Evolutionary conservation across 2,888 invertebrate species (phyloP).

Genomic region (Kryphioiulus occultus): DNA sequence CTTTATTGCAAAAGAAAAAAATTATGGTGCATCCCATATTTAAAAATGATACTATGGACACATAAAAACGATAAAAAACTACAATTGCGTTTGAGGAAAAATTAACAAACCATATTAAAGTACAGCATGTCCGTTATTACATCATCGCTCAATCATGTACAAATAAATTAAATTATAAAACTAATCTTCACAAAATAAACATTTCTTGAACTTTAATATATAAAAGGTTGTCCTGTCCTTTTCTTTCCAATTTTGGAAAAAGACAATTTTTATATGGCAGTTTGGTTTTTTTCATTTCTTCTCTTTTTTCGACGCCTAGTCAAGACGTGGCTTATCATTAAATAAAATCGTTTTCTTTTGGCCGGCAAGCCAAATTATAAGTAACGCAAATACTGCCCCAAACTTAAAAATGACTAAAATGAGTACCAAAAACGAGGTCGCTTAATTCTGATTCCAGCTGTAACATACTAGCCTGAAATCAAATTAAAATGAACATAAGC

Average conservation of each 20-base stretch:
- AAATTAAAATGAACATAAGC: not conserved
- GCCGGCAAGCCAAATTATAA: not conserved
- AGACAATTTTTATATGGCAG: not conserved
- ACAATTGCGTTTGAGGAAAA: slow-evolving; percentile 10
- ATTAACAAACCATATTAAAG: not conserved
- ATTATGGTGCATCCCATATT: not conserved
- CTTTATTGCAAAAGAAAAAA: not conserved
- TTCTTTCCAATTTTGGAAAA: not conserved
- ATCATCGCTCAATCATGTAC: slow-evolving; percentile 40
- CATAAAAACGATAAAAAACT: slow-evolving; percentile 13
- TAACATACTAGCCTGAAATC: not conserved
- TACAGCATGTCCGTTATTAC: slow-evolving; percentile 7
- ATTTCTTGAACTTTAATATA: slow-evolving; percentile 18
- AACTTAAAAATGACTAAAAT: slow-evolving; percentile 9
- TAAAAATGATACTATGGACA: slow-evolving; percentile 23
- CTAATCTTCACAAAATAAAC: slow-evolving; percentile 43
- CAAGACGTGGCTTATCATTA: not conserved
- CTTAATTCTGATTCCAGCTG: not conserved
- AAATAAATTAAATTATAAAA: slow-evolving; percentile 42
- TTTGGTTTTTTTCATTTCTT: not conserved
- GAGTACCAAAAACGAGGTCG: slow-evolving; percentile 25
- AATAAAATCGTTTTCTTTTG: not conserved
- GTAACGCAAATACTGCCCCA: slow-evolving; percentile 23
- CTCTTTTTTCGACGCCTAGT: not conserved
- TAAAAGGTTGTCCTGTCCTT: not conserved